Evolutionary conservation across 2,113 vertebrate species (phyloP), one percentile per base, ranked within the genome.

Genomic region (Amblyopsis rosae): DNA sequence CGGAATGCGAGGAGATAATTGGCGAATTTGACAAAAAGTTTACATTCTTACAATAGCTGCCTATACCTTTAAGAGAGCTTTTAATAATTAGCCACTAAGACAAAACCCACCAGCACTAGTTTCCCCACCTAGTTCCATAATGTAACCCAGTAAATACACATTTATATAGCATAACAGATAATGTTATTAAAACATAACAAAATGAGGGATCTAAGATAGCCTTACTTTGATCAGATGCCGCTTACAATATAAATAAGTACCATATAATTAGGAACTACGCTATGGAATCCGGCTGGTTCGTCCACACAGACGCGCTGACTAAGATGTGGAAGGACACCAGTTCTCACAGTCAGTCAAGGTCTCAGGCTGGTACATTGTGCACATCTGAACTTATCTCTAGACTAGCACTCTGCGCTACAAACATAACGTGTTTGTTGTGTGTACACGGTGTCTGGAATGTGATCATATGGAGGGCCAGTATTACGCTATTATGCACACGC

Each of bases 271-370:
- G 62, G 3, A 49, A 12, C 26, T 54, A 59, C 2, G 26, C 26
- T 26, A 46, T 15, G 12, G 41, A 53, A 6, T 26, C 35, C 17
- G 2, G 35, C 11, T 67, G 0, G 9, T 51, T 1, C 48, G 74
- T 41, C 17, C 65, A 33, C 66, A 58, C 12, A n/a, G 35, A 51
- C 65, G 19, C 66, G 54, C 12, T 13, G 35, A 51, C 9, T 41
- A 4, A 9, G 17, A 6, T 53, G 51, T 60, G 59, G 49, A 76
- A 70, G 12, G 6, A 35, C 32, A 35, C 19, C 56, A 58, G 12
- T 12, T 12, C 13, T 69, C 47, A 68, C 35, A 35, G n/a, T 50
- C 7, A 35, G 62, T 77, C 77, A 88, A 86, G 81, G 78, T 69
- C 70, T 70, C 32, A 6, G 13, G 4, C 8, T n/a, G 55, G 59